These are phyloP conservation scores for Scortum barcoo DNA, from an alignment of 2,113 vertebrate genomes.

Conservation along the genomic window DNA sequence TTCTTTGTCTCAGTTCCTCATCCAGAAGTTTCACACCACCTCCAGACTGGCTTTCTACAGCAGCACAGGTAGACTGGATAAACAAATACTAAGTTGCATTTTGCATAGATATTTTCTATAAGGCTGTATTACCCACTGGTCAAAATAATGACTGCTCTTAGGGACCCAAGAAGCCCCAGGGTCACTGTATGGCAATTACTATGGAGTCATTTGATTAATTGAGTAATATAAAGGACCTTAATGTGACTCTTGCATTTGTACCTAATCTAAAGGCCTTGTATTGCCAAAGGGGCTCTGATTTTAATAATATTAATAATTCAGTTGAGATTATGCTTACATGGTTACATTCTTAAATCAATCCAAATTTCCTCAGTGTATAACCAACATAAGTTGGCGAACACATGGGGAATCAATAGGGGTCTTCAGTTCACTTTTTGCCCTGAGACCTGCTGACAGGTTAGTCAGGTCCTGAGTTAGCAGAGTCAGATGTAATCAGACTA, in stretches of 20 bases:
- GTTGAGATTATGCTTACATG: neutral
- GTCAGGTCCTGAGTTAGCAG: neutral
- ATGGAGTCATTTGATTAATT: neutral
- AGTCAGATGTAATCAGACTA: neutral
- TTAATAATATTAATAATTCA: neutral
- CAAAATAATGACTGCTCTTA: neutral
- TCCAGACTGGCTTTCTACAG: conserved; percentile 97
- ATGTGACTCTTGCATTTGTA: neutral
- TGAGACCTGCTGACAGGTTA: neutral
- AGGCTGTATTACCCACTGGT: neutral
- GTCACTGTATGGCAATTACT: neutral
- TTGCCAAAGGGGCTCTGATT: neutral
- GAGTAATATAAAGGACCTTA: neutral
- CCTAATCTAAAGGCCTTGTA: neutral
- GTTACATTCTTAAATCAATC: neutral
- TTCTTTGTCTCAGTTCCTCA: conserved; percentile 96
- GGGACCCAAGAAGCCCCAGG: neutral
- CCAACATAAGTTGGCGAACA: neutral
- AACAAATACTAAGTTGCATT: neutral
- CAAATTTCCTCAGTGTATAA: neutral
- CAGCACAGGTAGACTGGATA: conserved; percentile 89
- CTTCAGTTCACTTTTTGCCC: neutral
- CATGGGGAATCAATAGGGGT: neutral
- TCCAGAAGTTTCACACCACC: conserved; percentile 96
- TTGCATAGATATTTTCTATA: neutral